Evolutionary conservation across 2,797 vertebrate genomes (phyloP).

Genomic region (Lagorchestes hirsutus): DNA sequence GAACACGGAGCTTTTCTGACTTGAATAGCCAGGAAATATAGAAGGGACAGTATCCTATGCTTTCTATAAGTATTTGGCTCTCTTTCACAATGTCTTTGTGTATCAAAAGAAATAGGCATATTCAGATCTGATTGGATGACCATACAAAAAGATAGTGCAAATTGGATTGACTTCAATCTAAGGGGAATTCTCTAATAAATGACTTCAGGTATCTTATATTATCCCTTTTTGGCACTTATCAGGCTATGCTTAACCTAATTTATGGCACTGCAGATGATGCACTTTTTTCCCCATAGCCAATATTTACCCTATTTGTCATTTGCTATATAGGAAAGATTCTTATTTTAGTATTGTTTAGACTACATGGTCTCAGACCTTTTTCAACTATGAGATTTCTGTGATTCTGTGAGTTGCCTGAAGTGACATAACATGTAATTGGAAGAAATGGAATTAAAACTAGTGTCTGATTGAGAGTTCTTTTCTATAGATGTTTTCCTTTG

Average conservation of each 20-base stretch:
- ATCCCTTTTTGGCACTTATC: background rate
- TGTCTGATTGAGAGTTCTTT: background rate
- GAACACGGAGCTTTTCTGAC: background rate
- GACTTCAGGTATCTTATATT: background rate
- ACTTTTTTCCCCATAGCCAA: background rate
- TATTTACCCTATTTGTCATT: background rate
- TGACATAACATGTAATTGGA: background rate
- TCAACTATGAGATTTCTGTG: background rate
- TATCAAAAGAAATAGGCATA: background rate
- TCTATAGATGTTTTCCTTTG: background rate
- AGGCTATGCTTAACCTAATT: background rate
- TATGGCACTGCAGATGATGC: background rate
- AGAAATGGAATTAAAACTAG: background rate
- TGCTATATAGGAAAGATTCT: background rate
- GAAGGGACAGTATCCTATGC: background rate
- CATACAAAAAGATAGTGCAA: background rate
- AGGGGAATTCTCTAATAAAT: too few relatives aligned
- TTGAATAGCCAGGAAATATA: background rate
- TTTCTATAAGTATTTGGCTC: background rate
- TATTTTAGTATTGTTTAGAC: background rate
- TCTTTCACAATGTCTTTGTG: background rate
- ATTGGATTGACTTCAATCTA: background rate
- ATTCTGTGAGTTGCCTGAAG: background rate
- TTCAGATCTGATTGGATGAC: background rate
- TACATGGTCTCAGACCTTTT: background rate